phyloP scores from a whole-genome alignment of 2,888 invertebrate genomes.

The Zygogramma bicolorata region DNA sequence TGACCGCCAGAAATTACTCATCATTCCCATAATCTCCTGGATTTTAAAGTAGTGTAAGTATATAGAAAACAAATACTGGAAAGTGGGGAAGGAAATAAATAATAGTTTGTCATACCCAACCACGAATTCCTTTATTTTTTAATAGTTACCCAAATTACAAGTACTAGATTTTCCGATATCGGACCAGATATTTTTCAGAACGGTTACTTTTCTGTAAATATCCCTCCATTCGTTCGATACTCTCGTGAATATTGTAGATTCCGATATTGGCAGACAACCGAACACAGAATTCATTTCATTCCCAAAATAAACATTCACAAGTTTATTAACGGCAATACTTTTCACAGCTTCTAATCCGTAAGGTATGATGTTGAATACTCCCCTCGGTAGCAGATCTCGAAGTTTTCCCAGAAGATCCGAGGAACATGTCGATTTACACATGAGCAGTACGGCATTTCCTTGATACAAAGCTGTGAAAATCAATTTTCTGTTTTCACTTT shows the following conservation, averaged over 20 bases:
- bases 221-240: conserved; percentile 41
- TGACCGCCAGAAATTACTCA: too few relatives aligned
- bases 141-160: conserved; percentile 35
- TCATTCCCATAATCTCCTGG: too few relatives aligned
- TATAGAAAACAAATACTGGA: background rate
- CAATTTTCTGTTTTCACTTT: conserved; percentile 42
- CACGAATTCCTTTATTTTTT: background rate
- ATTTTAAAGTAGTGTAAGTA: too few relatives aligned
- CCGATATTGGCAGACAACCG: conserved; percentile 30
- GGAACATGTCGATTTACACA: conserved; percentile 39
- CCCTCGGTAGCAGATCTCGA: conserved; percentile 47
- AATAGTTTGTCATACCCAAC: background rate
- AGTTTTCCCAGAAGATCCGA: conserved; percentile 47
- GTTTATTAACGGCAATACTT: conserved; percentile 47
- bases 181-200: conserved; percentile 59
- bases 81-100: background rate
- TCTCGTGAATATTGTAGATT: conserved; percentile 45
- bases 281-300: conserved; percentile 35
- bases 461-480: conserved; percentile 55
- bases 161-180: conserved; percentile 56
- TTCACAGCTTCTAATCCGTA: conserved; percentile 40
- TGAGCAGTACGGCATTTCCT: conserved; percentile 60
- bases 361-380: conserved; percentile 48
- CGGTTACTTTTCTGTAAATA: conserved; percentile 47
- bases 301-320: conserved; percentile 47